phyloP scores from a whole-genome alignment of 2,888 invertebrate genomes.

The Amblyjoppa fuscipennis region DNA sequence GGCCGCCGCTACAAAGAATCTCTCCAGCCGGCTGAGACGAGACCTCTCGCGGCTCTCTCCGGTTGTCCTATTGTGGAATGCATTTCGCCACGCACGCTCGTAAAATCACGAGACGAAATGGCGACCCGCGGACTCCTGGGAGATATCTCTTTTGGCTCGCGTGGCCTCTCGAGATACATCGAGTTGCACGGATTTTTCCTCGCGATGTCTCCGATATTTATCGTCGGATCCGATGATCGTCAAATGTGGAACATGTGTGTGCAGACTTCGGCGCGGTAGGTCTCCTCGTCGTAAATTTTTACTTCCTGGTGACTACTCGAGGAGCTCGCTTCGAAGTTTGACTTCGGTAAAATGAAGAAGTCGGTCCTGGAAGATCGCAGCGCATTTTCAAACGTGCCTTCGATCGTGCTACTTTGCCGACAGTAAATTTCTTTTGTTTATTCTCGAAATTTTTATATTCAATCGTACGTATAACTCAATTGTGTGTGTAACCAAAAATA shows the following conservation, averaged over 20 bases:
- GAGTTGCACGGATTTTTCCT: conserved; percentile 29
- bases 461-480: too few relatives aligned
- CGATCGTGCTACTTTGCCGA: too few relatives aligned
- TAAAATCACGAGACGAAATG: conserved; percentile 63
- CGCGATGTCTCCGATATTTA: conserved; percentile 33
- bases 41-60: conserved; percentile 6
- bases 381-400: too few relatives aligned
- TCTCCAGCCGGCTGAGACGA: neutral
- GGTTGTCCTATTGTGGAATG: neutral
- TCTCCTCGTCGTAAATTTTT: neutral
- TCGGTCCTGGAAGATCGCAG: too few relatives aligned
- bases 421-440: too few relatives aligned
- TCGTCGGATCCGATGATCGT: conserved; percentile 30
- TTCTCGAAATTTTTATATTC: too few relatives aligned
- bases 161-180: conserved; percentile 32
- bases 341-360: too few relatives aligned
- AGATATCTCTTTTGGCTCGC: conserved; percentile 49
- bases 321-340: neutral
- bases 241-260: conserved; percentile 41
- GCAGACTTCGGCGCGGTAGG: neutral
- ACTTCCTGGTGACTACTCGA: neutral
- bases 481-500: too few relatives aligned
- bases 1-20: conserved; percentile 18
- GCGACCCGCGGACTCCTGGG: conserved; percentile 37
- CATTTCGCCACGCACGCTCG: conserved; percentile 45